phyloP scores from a whole-genome alignment of 2,113 vertebrate genomes.

The Rhinichthys klamathensis region DNA sequence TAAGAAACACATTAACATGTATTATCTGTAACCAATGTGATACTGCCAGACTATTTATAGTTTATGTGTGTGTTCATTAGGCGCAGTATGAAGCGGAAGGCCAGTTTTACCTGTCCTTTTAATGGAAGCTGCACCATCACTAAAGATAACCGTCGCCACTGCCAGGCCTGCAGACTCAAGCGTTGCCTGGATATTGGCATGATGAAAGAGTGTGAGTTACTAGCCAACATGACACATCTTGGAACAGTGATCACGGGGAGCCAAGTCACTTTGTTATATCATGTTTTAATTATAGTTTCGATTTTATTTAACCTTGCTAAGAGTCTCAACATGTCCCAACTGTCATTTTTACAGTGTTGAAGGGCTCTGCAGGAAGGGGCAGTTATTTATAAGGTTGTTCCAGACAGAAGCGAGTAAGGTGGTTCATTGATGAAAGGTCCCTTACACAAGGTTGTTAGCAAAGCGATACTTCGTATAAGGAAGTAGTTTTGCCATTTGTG shows the following conservation, averaged over 20 bases:
- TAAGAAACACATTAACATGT: conserved; percentile 45
- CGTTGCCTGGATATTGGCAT: conserved; percentile 97
- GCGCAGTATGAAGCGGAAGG: conserved; percentile 97
- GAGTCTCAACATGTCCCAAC: neutral
- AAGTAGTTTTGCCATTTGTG: conserved; percentile 5
- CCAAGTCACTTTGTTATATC: neutral
- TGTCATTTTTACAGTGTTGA: neutral
- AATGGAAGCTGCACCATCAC: conserved; percentile 92
- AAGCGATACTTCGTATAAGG: neutral
- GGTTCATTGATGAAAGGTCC: neutral
- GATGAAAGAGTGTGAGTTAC: conserved; percentile 98
- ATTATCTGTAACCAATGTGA: conserved; percentile 14
- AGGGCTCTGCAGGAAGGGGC: neutral
- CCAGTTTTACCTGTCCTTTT: conserved; percentile 93
- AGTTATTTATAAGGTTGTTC: neutral
- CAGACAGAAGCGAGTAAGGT: neutral
- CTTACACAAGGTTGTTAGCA: neutral
- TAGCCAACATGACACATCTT: neutral
- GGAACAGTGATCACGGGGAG: neutral
- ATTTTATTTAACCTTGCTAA: neutral
- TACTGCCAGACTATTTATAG: conserved; percentile 52
- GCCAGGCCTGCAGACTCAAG: conserved; percentile 94
- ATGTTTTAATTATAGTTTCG: neutral
- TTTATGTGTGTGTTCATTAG: conserved; percentile 66
- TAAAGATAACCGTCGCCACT: conserved; percentile 98